Evolutionary conservation across 2,797 vertebrate species (phyloP).

Genomic region (Schizothorax lantsangensis): DNA sequence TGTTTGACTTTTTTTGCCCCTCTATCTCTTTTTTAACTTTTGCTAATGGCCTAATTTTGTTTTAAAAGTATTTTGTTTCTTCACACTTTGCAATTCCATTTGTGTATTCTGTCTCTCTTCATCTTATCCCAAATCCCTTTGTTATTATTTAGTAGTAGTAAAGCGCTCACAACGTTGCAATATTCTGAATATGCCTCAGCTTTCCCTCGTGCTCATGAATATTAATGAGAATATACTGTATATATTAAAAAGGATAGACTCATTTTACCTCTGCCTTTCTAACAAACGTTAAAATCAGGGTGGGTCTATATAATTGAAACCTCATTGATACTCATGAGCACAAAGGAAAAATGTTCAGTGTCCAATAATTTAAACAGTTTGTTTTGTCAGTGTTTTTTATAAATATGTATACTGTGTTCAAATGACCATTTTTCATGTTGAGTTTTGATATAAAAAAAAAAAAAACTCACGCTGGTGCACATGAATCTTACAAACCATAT

Average conservation of each 20-base stretch:
- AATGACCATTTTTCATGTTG: constrained; percentile 66
- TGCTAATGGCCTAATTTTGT: constrained; percentile 19
- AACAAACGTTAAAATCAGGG: constrained; percentile 59
- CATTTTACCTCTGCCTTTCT: constrained; percentile 62
- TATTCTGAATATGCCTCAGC: constrained; percentile 46
- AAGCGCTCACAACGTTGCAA: constrained; percentile 48
- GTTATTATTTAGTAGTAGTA: constrained; percentile 6
- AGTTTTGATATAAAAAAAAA: constrained; percentile 70
- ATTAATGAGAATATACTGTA: constrained; percentile 66
- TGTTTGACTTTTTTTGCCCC: not conserved
- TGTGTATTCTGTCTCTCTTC: constrained; percentile 49
- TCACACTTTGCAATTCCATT: constrained; percentile 24
- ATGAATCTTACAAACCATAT: constrained; percentile 62
- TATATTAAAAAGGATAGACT: constrained; percentile 66
- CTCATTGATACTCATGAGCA: constrained; percentile 67
- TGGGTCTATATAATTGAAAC: constrained; percentile 63
- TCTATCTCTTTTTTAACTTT: not conserved
- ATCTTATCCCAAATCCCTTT: constrained; percentile 36
- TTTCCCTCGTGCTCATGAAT: constrained; percentile 68
- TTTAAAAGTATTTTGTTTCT: constrained; percentile 4
- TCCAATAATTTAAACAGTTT: constrained; percentile 43
- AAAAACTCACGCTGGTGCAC: constrained; percentile 63
- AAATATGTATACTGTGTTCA: constrained; percentile 69
- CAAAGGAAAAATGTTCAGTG: constrained; percentile 62
- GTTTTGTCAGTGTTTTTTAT: constrained; percentile 58